phyloP scores from a whole-genome alignment of 1,140 invertebrate species.

The Anastatus disparis region DNA sequence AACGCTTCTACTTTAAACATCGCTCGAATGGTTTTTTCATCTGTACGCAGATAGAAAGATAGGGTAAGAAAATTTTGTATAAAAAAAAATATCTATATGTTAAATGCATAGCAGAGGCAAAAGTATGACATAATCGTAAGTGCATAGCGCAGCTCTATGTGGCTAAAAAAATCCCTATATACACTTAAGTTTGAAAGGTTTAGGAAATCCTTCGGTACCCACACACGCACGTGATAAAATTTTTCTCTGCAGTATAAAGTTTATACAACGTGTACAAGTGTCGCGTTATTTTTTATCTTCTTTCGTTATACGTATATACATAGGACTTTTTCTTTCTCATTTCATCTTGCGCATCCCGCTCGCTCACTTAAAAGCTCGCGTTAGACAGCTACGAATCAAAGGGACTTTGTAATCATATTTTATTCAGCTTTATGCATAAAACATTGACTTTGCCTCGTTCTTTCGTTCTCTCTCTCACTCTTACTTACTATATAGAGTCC shows the following conservation, averaged over 20 bases:
- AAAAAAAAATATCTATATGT: no score
- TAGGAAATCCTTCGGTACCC: slow-evolving; percentile 5
- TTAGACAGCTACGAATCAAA: slow-evolving; percentile 51
- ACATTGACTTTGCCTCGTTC: slow-evolving; percentile 55
- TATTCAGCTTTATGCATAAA: slow-evolving; percentile 64
- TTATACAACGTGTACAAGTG: no score
- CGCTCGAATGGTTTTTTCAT: no score
- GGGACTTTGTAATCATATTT: slow-evolving; percentile 56
- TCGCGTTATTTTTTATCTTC: background rate
- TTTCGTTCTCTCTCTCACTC: background rate
- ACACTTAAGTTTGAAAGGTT: slow-evolving; percentile 11
- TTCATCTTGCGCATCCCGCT: background rate
- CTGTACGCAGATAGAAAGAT: no score
- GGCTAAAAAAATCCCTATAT: no score
- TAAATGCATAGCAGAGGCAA: no score
- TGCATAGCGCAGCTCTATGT: no score
- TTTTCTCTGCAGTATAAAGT: background rate
- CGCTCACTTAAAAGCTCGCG: slow-evolving; percentile 21
- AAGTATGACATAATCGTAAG: no score
- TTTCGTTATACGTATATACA: background rate
- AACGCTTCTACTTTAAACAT: no score
- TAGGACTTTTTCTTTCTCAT: background rate
- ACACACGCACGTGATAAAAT: no score
- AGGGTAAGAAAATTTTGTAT: no score
- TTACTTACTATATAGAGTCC: slow-evolving; percentile 16